Percentiles rank a stretch among this genome's conserved stretches.
Conservation (phyloP, 2,888 invertebrate species). For the Caenorhabditis plicata region DNA sequence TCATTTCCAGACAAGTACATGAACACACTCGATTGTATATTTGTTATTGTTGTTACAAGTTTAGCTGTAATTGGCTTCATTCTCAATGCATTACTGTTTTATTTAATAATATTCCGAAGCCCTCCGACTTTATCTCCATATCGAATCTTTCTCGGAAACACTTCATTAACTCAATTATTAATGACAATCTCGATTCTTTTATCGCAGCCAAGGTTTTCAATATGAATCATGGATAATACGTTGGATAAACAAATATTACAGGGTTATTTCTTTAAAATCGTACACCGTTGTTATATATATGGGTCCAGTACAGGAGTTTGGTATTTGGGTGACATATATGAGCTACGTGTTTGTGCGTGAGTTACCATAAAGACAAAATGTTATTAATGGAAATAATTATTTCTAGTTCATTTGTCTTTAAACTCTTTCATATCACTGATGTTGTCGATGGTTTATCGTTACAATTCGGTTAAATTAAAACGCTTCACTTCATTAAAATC, state of each 20-base stretch:
- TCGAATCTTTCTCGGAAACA: conserved; percentile 24
- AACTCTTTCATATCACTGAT: conserved; percentile 17
- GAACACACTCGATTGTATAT: conserved; percentile 7
- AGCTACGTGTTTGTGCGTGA: conserved; percentile 24
- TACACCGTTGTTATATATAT: conserved; percentile 23
- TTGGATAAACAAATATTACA: background rate
- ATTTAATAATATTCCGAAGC: conserved; percentile 19
- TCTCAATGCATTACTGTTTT: conserved; percentile 11
- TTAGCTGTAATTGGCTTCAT: conserved; percentile 11
- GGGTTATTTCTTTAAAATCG: conserved; percentile 17
- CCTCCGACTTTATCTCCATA: conserved; percentile 20
- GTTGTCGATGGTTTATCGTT: conserved; percentile 31
- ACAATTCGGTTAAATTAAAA: conserved; percentile 13
- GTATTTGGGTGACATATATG: conserved; percentile 28
- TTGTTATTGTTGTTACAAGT: conserved; percentile 10
- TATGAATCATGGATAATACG: background rate
- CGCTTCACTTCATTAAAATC: conserved; percentile 11
- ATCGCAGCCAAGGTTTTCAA: conserved; percentile 16
- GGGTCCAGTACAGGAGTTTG: conserved; percentile 20
- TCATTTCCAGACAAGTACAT: no score
- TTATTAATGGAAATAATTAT: background rate
- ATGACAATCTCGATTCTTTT: conserved; percentile 8
- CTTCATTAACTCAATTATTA: conserved; percentile 19
- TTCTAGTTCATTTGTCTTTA: background rate
- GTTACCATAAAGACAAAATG: background rate